phyloP scores from a whole-genome alignment of 2,113 vertebrate genomes.

The Rostratula benghalensis region DNA sequence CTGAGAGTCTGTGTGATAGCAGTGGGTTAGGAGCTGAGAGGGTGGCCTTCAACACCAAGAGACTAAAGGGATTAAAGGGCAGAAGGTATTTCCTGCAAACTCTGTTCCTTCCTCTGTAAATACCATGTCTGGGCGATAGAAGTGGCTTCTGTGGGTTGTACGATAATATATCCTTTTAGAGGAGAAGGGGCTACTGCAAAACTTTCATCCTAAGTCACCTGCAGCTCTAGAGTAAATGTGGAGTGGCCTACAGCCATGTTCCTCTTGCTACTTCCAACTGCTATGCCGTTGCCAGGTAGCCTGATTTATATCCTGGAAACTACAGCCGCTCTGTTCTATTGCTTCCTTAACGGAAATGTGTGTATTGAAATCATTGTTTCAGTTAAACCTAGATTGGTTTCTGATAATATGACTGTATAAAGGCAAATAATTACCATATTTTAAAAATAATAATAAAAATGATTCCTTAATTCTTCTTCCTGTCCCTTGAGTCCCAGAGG shows the following conservation, averaged over 20 bases:
- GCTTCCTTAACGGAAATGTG: background rate
- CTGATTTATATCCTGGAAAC: background rate
- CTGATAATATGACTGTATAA: background rate
- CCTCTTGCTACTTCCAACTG: background rate
- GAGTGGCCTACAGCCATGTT: background rate
- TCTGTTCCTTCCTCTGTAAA: background rate
- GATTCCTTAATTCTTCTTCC: conserved; percentile 35
- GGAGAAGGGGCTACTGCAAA: background rate
- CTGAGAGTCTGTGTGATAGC: background rate
- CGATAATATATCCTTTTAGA: background rate
- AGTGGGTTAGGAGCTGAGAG: background rate
- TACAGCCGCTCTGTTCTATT: background rate
- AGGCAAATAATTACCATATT: background rate
- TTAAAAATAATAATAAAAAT: background rate
- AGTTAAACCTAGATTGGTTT: conserved; percentile 1
- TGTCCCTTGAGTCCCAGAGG: conserved; percentile 26
- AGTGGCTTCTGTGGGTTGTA: background rate
- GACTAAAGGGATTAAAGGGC: background rate
- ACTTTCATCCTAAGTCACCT: background rate
- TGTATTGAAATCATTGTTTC: background rate
- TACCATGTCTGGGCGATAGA: background rate
- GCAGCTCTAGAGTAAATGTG: background rate
- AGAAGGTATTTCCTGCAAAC: background rate
- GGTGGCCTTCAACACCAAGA: background rate
- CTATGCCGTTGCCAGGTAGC: background rate